phyloP scores from a whole-genome alignment of 2,888 invertebrate genomes.

The Volucella inflata region DNA sequence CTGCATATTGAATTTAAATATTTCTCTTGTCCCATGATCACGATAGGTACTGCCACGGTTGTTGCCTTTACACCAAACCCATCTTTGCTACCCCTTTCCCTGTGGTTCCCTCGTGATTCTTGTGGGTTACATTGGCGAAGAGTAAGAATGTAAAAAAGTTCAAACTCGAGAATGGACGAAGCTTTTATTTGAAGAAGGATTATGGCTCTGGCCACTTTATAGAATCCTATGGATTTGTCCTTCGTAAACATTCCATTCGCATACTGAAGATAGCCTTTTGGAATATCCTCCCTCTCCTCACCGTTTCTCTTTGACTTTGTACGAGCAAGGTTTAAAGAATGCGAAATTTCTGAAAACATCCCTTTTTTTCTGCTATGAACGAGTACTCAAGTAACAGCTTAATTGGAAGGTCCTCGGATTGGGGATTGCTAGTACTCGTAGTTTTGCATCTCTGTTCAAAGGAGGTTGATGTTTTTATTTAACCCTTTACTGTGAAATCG shows the following conservation, averaged over 20 bases:
- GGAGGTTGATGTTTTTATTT: constrained; percentile 57
- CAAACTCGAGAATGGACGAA: constrained; percentile 39
- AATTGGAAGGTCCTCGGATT: constrained; percentile 45
- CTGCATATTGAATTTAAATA: constrained; percentile 76
- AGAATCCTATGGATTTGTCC: constrained; percentile 74
- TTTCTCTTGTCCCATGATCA: constrained; percentile 71
- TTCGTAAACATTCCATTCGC: constrained; percentile 72
- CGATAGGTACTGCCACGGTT: constrained; percentile 44
- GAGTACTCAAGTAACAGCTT: constrained; percentile 52
- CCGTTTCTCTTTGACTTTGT: constrained; percentile 9
- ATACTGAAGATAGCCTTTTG: constrained; percentile 64
- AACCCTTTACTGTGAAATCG: constrained; percentile 46
- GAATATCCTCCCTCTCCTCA: constrained; percentile 12
- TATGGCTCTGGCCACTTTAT: constrained; percentile 75
- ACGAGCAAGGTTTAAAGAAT: constrained; percentile 52
- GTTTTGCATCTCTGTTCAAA: constrained; percentile 22
- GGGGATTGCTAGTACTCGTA: not conserved
- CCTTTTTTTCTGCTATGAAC: constrained; percentile 28
- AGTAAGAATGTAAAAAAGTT: constrained; percentile 54
- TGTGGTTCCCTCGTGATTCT: not conserved
- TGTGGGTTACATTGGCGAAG: constrained; percentile 50
- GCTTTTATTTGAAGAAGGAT: constrained; percentile 73
- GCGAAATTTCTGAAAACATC: constrained; percentile 51
- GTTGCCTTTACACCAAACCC: constrained; percentile 30
- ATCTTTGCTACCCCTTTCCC: not conserved